These are phyloP conservation scores for Platysternon megacephalum DNA, from an alignment of 2,113 vertebrate genomes.

Conservation along the genomic window DNA sequence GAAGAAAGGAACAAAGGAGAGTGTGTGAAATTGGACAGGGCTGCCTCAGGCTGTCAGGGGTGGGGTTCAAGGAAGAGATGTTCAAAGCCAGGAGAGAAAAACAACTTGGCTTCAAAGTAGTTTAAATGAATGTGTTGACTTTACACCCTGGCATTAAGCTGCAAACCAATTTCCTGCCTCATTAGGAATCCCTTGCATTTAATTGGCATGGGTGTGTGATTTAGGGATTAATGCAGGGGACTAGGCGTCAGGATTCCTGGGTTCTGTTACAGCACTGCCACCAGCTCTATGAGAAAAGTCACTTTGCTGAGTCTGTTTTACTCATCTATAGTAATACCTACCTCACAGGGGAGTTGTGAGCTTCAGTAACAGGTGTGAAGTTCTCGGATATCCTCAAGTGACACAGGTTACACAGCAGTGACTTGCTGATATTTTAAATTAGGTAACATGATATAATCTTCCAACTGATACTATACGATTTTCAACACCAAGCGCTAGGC, in stretches of 20 bases:
- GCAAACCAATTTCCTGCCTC: constrained; percentile 23
- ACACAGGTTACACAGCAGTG: not conserved
- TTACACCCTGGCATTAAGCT: not conserved
- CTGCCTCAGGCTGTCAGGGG: not conserved
- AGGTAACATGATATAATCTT: not conserved
- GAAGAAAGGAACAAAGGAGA: not conserved
- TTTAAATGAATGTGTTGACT: not conserved
- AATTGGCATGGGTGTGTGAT: not conserved
- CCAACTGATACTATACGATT: not conserved
- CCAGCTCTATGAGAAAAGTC: not conserved
- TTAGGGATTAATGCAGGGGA: not conserved
- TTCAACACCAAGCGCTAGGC: accelerated
- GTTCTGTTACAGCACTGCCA: not conserved
- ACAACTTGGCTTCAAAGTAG: not conserved
- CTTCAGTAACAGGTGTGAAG: not conserved
- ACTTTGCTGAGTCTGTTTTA: not conserved
- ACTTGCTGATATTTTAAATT: not conserved
- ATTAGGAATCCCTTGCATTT: not conserved
- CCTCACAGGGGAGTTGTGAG: not conserved
- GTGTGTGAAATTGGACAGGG: not conserved
- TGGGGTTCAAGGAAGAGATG: not conserved
- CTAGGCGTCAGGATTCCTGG: not conserved
- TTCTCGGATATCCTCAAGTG: not conserved
- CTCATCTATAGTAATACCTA: too few relatives aligned
- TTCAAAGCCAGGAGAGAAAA: not conserved